These are phyloP conservation scores for Rhopalosiphum nymphaeae DNA, from an alignment of 2,888 invertebrate genomes.

Conservation along the genomic window DNA sequence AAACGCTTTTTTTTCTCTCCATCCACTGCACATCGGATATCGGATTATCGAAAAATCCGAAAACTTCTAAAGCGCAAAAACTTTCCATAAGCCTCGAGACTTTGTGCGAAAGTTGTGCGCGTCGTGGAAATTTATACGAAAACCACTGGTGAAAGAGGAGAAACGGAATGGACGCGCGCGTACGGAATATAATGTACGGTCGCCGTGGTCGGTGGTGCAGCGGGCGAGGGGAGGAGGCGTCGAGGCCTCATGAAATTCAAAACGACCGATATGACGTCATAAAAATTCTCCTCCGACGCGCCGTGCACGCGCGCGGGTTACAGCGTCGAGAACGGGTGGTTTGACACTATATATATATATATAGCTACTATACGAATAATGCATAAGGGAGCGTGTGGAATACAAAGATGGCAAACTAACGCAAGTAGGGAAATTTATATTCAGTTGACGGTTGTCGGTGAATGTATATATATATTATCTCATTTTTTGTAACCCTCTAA, in stretches of 20 bases:
- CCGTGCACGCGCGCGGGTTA: slow-evolving; percentile 17
- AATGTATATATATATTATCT: slow-evolving; percentile 11
- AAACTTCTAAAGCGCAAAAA: slow-evolving; percentile 63
- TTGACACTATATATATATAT: background rate
- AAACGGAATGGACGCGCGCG: background rate
- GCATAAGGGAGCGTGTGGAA: slow-evolving; percentile 59
- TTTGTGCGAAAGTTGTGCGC: slow-evolving; percentile 57
- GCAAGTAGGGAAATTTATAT: slow-evolving; percentile 62
- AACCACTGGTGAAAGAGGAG: slow-evolving; percentile 13
- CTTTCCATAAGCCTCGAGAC: slow-evolving; percentile 62
- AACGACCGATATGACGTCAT: slow-evolving; percentile 65
- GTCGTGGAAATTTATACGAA: slow-evolving; percentile 46
- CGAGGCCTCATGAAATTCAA: slow-evolving; percentile 62
- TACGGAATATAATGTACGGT: background rate
- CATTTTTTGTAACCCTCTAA: slow-evolving; percentile 48
- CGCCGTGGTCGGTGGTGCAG: background rate
- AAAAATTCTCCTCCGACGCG: slow-evolving; percentile 54
- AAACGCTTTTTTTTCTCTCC: background rate
- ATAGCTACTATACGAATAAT: slow-evolving; percentile 56
- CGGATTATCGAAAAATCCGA: slow-evolving; percentile 65
- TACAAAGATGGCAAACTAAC: slow-evolving; percentile 55
- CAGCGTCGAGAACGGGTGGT: slow-evolving; percentile 5
- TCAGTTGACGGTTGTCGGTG: slow-evolving; percentile 54
- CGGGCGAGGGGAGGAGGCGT: background rate
- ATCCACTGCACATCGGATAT: slow-evolving; percentile 27